These are phyloP conservation scores for Aspiorhynchus laticeps DNA, from an alignment of 2,113 vertebrate species.

Conservation along the genomic window DNA sequence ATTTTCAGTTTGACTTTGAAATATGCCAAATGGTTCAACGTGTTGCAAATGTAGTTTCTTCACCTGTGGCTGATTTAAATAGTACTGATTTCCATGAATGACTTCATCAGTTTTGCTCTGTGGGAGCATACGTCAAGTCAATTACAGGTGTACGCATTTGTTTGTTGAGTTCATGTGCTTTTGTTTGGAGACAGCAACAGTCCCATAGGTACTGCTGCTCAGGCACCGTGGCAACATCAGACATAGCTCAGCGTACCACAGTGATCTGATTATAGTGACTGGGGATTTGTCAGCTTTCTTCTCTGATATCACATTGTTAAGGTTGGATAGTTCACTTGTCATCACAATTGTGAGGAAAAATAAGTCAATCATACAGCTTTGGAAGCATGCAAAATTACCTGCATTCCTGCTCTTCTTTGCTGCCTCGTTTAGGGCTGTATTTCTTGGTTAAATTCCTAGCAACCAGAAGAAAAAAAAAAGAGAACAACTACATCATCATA, in stretches of 20 bases:
- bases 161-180: slow-evolving; percentile 27
- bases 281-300: slow-evolving; percentile 35
- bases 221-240: slow-evolving; percentile 17
- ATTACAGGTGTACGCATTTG: slow-evolving; percentile 50
- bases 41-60: not conserved
- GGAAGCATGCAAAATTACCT: slow-evolving; percentile 73
- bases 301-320: slow-evolving; percentile 3
- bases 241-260: not conserved
- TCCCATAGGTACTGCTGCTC: slow-evolving; percentile 7
- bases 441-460: slow-evolving; percentile 88
- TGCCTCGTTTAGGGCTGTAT: slow-evolving; percentile 82
- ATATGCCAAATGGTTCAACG: not conserved
- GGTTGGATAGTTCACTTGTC: not conserved
- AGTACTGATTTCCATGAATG: slow-evolving; percentile 36
- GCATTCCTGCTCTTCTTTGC: slow-evolving; percentile 87
- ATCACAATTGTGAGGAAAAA: not conserved
- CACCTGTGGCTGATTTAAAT: slow-evolving; percentile 18
- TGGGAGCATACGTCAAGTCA: not conserved
- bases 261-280: slow-evolving; percentile 7
- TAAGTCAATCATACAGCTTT: not conserved
- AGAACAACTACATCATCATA: not conserved
- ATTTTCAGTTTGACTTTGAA: not conserved
- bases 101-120: slow-evolving; percentile 64
- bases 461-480: slow-evolving; percentile 39
- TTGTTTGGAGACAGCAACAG: slow-evolving; percentile 21